These are phyloP conservation scores for Paramormyrops hopkinsi DNA, from an alignment of 2,797 vertebrate species.

Conservation along the genomic window DNA sequence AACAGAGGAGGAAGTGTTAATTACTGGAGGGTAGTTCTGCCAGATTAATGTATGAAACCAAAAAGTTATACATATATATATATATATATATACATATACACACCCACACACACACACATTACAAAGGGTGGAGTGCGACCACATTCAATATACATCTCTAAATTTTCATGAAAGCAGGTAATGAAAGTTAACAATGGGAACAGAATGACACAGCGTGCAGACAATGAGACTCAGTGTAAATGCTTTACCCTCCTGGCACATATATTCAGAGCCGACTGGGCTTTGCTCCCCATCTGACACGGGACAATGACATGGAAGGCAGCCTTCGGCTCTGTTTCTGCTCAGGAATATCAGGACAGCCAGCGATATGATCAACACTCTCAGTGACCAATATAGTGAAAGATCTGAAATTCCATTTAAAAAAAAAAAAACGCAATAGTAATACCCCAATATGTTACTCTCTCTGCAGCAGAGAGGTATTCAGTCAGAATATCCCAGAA, in stretches of 20 bases:
- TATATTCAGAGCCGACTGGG: not conserved
- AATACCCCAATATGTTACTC: not conserved
- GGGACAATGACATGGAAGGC: not conserved
- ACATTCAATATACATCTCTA: not conserved
- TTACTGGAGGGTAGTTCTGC: not conserved
- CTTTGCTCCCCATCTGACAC: not conserved
- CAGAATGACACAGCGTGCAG: not conserved
- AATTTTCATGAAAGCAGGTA: not conserved
- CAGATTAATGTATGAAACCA: not conserved
- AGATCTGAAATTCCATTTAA: not conserved
- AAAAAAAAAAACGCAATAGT: not conserved
- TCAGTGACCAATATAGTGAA: not conserved
- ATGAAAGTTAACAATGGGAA: not conserved
- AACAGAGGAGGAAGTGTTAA: not conserved
- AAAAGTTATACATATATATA: not conserved
- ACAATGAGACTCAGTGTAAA: not conserved
- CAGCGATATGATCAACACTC: not conserved
- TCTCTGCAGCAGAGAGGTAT: not conserved
- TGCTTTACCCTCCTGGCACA: not conserved
- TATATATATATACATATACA: not conserved
- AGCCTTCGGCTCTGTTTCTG: not conserved
- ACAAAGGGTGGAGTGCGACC: not conserved
- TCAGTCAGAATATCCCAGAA: not conserved
- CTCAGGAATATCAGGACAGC: not conserved
- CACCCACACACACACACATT: not conserved